Percentiles rank a stretch among this genome's conserved stretches.
Evolutionary conservation across 2,888 invertebrate species (phyloP).

Genomic region (Caenorhabditis zanzibari): DNA sequence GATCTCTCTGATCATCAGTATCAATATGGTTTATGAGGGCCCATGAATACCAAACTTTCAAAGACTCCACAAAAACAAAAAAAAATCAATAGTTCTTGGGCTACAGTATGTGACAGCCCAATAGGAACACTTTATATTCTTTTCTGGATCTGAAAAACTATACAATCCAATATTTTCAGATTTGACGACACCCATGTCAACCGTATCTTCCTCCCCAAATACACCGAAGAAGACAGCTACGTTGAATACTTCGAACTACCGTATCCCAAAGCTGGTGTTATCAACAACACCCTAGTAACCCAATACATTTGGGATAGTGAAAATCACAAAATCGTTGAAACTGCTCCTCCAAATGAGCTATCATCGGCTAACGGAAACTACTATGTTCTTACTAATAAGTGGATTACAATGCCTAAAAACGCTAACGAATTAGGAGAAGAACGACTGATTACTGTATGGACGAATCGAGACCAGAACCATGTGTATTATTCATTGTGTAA

Average conservation of each 20-base stretch:
- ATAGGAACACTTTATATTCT: too few species aligned
- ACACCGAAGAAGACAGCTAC: constrained; percentile 65
- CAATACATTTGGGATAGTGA: constrained; percentile 79
- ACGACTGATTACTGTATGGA: constrained; percentile 75
- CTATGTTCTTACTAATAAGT: constrained; percentile 74
- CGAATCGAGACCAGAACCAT: constrained; percentile 75
- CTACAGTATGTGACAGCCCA: too few species aligned
- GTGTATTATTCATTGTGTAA: constrained; percentile 76
- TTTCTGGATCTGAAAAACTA: too few species aligned
- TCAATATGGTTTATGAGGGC: too few species aligned
- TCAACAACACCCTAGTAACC: constrained; percentile 70
- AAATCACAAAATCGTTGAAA: constrained; percentile 73
- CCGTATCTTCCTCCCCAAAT: constrained; percentile 72
- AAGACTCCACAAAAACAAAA: too few species aligned
- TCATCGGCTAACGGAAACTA: constrained; percentile 64
- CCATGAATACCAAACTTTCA: too few species aligned
- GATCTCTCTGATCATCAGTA: too few species aligned
- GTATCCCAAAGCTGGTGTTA: constrained; percentile 79
- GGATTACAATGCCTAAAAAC: constrained; percentile 68
- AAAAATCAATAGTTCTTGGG: too few species aligned
- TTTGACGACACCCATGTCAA: constrained; percentile 78
- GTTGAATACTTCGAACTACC: constrained; percentile 74
- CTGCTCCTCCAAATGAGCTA: constrained; percentile 76
- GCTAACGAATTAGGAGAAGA: constrained; percentile 66
- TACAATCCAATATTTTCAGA: constrained; percentile 17